phyloP scores from a whole-genome alignment of 2,888 invertebrate species.

The Willowsia nigromaculata region DNA sequence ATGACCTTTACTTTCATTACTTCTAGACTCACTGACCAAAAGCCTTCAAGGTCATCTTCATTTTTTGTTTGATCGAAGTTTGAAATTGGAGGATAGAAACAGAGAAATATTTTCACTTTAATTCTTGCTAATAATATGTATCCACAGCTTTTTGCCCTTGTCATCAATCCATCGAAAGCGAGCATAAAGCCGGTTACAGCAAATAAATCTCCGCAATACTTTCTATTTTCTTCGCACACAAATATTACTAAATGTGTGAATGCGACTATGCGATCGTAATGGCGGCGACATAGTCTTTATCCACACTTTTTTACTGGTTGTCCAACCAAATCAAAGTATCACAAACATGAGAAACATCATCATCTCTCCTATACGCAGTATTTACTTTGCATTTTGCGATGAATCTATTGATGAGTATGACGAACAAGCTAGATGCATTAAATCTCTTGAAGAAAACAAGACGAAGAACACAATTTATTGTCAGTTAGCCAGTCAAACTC shows the following conservation, averaged over 20 bases:
- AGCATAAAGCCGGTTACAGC: too few species aligned
- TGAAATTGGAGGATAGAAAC: background rate
- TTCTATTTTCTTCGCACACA: background rate
- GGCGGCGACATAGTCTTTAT: background rate
- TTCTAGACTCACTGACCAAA: background rate
- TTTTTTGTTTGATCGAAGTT: constrained; percentile 43
- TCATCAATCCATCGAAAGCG: too few species aligned
- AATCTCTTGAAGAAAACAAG: background rate
- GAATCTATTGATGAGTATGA: background rate
- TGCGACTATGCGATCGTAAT: background rate
- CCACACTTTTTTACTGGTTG: constrained; percentile 3
- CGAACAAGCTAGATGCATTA: background rate
- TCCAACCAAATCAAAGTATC: constrained; percentile 10
- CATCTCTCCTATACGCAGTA: background rate
- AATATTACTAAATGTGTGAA: background rate
- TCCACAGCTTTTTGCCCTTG: too few species aligned
- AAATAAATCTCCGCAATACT: background rate
- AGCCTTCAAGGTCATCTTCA: constrained; percentile 37
- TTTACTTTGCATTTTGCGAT: background rate
- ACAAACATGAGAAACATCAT: background rate
- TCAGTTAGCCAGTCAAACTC: constrained; percentile 33
- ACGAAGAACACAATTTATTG: background rate
- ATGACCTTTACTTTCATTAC: background rate
- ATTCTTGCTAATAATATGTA: background rate
- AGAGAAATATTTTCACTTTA: background rate